A percentile compares a stretch with the other conserved stretches of the same genome.
Conservation (phyloP, 53 echinoderm and acorn worm species). For the Antedon mediterranea region DNA sequence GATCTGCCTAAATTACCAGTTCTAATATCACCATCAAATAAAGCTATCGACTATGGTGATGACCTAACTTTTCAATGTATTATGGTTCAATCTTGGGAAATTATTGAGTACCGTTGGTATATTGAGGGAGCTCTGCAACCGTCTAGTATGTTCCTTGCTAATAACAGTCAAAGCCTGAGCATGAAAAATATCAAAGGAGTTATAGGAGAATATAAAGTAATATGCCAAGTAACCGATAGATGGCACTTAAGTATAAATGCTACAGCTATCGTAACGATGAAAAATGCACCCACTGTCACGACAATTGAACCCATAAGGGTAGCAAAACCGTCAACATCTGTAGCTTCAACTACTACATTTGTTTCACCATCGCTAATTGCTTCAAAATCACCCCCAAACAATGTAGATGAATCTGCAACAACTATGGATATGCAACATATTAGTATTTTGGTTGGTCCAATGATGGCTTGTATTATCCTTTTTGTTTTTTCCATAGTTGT, state of each 20-base stretch:
- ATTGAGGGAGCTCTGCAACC: conserved; percentile 26
- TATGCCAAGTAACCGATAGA: background rate
- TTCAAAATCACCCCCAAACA: background rate
- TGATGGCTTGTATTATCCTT: conserved; percentile 48
- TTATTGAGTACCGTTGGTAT: conserved; percentile 50
- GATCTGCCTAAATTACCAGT: background rate
- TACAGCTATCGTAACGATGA: background rate
- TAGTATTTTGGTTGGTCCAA: conserved; percentile 57
- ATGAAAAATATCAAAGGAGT: conserved; percentile 32
- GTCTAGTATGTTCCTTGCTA: conserved; percentile 25
- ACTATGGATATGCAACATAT: conserved; percentile 16
- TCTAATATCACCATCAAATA: background rate
- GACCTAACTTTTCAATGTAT: background rate
- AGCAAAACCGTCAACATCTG: background rate
- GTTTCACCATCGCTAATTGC: background rate
- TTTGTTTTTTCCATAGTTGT: conserved; percentile 20
- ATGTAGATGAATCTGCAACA: background rate
- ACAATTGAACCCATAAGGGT: background rate
- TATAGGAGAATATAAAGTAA: background rate
- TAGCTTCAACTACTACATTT: background rate
- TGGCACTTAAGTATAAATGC: background rate
- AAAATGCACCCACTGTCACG: background rate
- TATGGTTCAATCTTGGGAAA: conserved; percentile 1
- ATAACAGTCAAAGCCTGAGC: conserved; percentile 30
- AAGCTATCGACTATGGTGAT: background rate